Percentiles rank a stretch among this genome's conserved stretches.
Evolutionary conservation across 2,797 vertebrate species (phyloP).

Genomic region (Monodelphis domestica): DNA sequence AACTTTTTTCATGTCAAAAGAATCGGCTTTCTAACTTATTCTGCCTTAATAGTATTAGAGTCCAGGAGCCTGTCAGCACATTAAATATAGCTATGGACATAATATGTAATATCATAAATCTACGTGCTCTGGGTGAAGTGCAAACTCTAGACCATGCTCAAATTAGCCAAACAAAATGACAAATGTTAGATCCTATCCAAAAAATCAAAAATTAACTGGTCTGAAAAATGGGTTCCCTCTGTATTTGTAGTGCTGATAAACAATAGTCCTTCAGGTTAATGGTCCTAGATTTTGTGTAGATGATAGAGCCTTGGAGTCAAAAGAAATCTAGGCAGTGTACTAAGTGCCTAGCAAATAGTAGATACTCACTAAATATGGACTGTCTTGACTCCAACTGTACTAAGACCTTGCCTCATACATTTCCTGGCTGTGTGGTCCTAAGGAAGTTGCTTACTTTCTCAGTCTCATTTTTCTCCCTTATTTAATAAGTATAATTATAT

Average conservation of each 20-base stretch:
- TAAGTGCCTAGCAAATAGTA: not conserved
- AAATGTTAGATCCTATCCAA: not conserved
- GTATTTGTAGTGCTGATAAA: not conserved
- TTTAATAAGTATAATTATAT: not conserved
- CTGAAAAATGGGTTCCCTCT: slow-evolving; percentile 6
- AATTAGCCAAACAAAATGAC: not conserved
- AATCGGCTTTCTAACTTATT: not conserved
- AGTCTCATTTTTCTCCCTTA: not conserved
- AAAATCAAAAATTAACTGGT: slow-evolving; percentile 14
- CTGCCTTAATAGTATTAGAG: not conserved
- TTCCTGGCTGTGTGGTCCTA: not conserved
- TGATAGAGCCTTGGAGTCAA: not conserved
- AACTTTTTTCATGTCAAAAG: not conserved
- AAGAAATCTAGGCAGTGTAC: not conserved
- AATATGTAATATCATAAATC: not conserved
- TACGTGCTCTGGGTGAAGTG: not conserved
- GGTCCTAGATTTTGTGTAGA: not conserved
- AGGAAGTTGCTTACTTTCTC: not conserved
- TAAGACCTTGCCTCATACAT: not conserved
- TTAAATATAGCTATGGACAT: not conserved
- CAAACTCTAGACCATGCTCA: not conserved
- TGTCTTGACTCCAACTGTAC: not conserved
- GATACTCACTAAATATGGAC: not conserved
- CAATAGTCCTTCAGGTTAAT: not conserved
- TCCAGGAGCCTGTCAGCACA: not conserved